Evolutionary conservation across 2,113 vertebrate genomes (phyloP), one percentile per base, ranked within the genome.

Genomic region (Catharus minimus): DNA sequence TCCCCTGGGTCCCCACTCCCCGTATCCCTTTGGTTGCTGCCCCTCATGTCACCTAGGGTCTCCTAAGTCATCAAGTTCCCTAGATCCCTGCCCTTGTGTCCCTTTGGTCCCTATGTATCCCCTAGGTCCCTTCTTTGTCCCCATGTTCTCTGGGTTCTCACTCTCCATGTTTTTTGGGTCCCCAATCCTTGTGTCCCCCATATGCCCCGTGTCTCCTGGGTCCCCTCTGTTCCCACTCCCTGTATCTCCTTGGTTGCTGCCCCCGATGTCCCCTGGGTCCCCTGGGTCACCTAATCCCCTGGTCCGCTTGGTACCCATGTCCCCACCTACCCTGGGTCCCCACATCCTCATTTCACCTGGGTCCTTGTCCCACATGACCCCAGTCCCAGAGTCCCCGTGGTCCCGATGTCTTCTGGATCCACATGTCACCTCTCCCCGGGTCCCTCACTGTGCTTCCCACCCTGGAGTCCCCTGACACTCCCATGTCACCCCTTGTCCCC

Each of bases 311-410:
- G 39, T 64, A n/a, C 33, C 49, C 15, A 2, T 16, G 67, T 46
- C 38, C 9, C 15, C 46, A 30, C 7, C 4, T 43, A 3, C 38
- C n/a, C 43, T 22, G 14, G 10, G 18, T 57, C 52, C 22, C 43
- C 19, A 15, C 0, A 0, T 74, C 24, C 30, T 46, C 33, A 0
- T 22, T 6, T 57, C 57, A 17, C 41, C 30, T 12, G n/a, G 7
- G 5, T 39, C 17, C 33, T 28, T 41, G 64, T 47, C 24, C 33
- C 12, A 15, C 39, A 39, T 23, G 23, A 28, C 33, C 33, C 23
- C 30, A 30, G 0, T 28, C 15, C 19, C 28, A 11, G 41, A 36
- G 30, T 24, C 12, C 28, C 15, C 9, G 6, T 19, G n/a, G 23
- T 16, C 50, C 67, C 5, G 2, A 16, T 32, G 46, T 60, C 36